phyloP scores from a whole-genome alignment of 2,888 invertebrate genomes.

The Nomada ruficornis region DNA sequence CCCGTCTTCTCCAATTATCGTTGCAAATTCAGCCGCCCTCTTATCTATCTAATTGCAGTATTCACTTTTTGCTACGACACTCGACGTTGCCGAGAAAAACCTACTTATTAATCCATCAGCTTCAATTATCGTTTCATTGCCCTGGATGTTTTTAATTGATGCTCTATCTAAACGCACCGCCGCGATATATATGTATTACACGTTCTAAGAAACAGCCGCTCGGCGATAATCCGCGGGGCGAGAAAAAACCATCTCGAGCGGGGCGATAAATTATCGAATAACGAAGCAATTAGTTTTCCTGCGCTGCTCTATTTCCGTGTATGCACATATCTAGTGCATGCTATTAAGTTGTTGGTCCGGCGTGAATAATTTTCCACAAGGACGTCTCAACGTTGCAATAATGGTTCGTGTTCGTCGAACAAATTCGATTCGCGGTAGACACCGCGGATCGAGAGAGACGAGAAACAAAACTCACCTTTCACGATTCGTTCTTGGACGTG shows the following conservation, averaged over 20 bases:
- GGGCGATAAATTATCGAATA: not conserved
- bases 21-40: not conserved
- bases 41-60: not conserved
- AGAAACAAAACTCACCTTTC: too few species aligned
- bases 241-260: not conserved
- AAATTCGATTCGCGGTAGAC: too few species aligned
- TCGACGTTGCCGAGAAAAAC: slow-evolving; percentile 25
- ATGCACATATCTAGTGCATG: not conserved
- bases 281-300: not conserved
- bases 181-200: not conserved
- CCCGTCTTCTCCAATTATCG: not conserved
- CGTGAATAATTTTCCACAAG: not conserved
- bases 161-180: slow-evolving; percentile 32
- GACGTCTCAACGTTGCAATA: not conserved
- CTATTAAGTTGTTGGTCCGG: not conserved
- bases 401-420: too few species aligned
- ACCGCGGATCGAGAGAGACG: too few species aligned
- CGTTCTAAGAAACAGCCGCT: not conserved
- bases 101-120: slow-evolving; percentile 49
- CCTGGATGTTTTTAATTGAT: slow-evolving; percentile 11
- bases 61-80: not conserved
- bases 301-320: too few species aligned
- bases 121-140: slow-evolving; percentile 17
- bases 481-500: too few species aligned
- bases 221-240: not conserved